Percentiles rank a stretch among this genome's conserved stretches.
These are phyloP conservation scores for Poecilus cupreus DNA, from an alignment of 2,888 invertebrate genomes.

Conservation along the genomic window DNA sequence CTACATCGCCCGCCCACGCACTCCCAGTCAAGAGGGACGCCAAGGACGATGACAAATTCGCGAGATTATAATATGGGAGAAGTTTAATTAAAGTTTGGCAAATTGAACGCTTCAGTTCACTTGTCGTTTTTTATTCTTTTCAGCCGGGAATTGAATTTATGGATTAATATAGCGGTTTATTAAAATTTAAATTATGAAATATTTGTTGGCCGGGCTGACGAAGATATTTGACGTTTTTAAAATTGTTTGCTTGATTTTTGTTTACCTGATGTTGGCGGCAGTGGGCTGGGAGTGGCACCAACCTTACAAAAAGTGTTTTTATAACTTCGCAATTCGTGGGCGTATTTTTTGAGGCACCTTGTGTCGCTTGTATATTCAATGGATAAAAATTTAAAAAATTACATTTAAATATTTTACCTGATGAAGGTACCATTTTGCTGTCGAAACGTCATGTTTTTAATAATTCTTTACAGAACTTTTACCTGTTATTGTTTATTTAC, in stretches of 20 bases:
- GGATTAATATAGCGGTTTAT: slow-evolving; percentile 34
- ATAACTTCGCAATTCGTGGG: no score
- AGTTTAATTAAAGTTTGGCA: slow-evolving; percentile 31
- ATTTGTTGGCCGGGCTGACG: neutral
- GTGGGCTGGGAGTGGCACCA: no score
- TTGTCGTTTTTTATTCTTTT: slow-evolving; percentile 32
- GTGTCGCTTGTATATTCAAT: no score
- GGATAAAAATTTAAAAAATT: no score
- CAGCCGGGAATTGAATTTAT: slow-evolving; percentile 2
- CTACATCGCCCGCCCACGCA: neutral
- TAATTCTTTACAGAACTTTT: no score
- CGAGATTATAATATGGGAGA: slow-evolving; percentile 25
- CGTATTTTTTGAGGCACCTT: no score
- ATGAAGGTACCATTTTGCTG: no score
- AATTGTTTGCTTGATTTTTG: slow-evolving; percentile 8
- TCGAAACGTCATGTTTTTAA: no score
- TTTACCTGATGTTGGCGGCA: no score
- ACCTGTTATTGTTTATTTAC: no score
- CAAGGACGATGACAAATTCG: neutral
- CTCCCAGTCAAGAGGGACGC: neutral
- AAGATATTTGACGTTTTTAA: slow-evolving; percentile 3
- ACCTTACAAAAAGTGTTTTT: no score
- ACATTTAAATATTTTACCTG: no score
- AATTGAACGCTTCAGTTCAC: slow-evolving; percentile 20
- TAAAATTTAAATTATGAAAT: slow-evolving; percentile 34